Percentiles rank a stretch among this genome's conserved stretches.
Conservation (phyloP, 2,888 invertebrate genomes). For the Myopa testacea region DNA sequence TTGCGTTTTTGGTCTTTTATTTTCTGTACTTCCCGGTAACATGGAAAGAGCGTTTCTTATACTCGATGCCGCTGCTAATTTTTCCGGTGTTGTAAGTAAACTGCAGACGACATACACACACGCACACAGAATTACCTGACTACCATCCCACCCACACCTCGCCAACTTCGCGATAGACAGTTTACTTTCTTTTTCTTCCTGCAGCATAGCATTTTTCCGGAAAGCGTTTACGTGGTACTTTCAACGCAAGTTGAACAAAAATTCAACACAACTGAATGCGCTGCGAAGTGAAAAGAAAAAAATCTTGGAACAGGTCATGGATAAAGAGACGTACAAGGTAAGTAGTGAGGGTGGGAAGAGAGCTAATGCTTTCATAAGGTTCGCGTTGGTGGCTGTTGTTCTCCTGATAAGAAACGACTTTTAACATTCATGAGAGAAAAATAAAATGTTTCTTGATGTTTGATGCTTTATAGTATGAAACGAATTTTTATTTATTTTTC, state of each 20-base stretch:
- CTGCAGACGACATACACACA: neutral
- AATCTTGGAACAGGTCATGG: conserved; percentile 95
- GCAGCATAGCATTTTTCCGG: conserved; percentile 82
- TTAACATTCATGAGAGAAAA: too few species aligned
- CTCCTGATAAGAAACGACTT: neutral
- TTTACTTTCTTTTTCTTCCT: conserved; percentile 45
- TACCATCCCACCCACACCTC: neutral
- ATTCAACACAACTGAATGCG: conserved; percentile 78
- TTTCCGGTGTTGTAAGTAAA: conserved; percentile 86
- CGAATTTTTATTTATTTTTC: too few species aligned
- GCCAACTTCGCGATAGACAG: neutral
- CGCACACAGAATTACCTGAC: neutral
- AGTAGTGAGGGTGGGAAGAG: neutral
- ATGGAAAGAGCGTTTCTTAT: conserved; percentile 79
- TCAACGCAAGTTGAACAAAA: conserved; percentile 82
- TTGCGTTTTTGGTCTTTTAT: conserved; percentile 81
- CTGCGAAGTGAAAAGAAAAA: conserved; percentile 86
- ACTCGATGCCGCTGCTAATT: conserved; percentile 81
- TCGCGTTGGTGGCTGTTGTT: neutral
- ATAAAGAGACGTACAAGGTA: conserved; percentile 95
- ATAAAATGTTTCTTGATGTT: too few species aligned
- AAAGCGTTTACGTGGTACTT: conserved; percentile 90
- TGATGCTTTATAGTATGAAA: too few species aligned
- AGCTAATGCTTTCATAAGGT: neutral
- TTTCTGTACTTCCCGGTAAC: conserved; percentile 84